A percentile compares a stretch with the other conserved stretches of the same genome.
These are phyloP conservation scores for Solenopsis invicta DNA, from an alignment of 1,140 invertebrate genomes.

Conservation along the genomic window DNA sequence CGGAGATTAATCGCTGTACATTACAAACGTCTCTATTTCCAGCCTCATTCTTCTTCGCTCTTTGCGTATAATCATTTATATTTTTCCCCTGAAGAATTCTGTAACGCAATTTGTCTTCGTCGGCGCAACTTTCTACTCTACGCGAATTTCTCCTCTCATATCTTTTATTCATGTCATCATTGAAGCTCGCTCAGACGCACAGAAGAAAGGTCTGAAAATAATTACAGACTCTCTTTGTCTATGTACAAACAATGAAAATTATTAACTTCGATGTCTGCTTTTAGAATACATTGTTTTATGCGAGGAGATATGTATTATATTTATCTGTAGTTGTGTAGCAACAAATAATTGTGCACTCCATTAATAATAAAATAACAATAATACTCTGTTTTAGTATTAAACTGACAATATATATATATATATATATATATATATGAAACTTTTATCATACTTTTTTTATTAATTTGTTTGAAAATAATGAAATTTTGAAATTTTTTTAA, in stretches of 20 bases:
- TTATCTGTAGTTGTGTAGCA: not conserved
- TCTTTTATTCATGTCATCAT: constrained; percentile 65
- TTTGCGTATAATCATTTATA: constrained; percentile 64
- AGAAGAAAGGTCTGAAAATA: constrained; percentile 53
- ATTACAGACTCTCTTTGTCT: constrained; percentile 46
- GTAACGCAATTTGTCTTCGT: constrained; percentile 61
- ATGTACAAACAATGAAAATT: constrained; percentile 34
- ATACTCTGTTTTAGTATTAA: not conserved
- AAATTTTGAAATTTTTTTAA: not conserved
- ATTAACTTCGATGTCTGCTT: constrained; percentile 35
- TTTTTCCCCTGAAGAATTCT: constrained; percentile 42
- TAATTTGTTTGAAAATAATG: not conserved
- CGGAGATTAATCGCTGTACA: constrained; percentile 46
- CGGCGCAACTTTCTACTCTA: constrained; percentile 50
- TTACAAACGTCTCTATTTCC: constrained; percentile 54
- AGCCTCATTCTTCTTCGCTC: constrained; percentile 35
- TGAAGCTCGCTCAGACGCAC: constrained; percentile 41
- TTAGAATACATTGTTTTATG: constrained; percentile 10
- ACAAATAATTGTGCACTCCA: not conserved
- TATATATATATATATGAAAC: no score
- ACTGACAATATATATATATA: not conserved
- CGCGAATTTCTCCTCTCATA: constrained; percentile 61
- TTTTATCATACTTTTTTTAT: not conserved
- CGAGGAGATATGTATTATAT: not conserved
- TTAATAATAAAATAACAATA: not conserved